Evolutionary conservation across 2,888 invertebrate genomes (phyloP).

Genomic region (Clivina fossor): DNA sequence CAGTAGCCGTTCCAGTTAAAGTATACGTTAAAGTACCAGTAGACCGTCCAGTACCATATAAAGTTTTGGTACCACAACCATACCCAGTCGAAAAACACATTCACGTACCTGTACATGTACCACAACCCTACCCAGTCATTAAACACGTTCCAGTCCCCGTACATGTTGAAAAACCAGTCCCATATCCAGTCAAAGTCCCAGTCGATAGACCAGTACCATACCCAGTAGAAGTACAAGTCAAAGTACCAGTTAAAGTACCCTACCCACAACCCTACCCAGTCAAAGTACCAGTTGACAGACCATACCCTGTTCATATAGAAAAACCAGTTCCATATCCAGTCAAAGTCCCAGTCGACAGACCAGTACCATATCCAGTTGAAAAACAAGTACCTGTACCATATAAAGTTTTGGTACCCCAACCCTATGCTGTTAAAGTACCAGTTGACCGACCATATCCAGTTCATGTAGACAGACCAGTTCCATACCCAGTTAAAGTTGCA

Average conservation of each 20-base stretch:
- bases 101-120: conserved; percentile 62
- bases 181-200: conserved; percentile 71
- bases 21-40: conserved; percentile 73
- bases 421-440: conserved; percentile 58
- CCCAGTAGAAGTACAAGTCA: conserved; percentile 75
- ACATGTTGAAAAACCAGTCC: conserved; percentile 57
- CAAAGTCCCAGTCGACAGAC: conserved; percentile 60
- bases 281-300: conserved; percentile 69
- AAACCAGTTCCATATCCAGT: conserved; percentile 67
- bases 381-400: conserved; percentile 66
- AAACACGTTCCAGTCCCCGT: conserved; percentile 60
- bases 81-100: conserved; percentile 78
- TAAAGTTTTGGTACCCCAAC: conserved; percentile 59
- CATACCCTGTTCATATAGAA: conserved; percentile 70
- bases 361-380: conserved; percentile 63
- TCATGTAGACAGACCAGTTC: conserved; percentile 62
- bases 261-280: conserved; percentile 77
- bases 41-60: conserved; percentile 77
- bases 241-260: conserved; percentile 73
- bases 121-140: conserved; percentile 66
- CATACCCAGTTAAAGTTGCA: conserved; percentile 67
- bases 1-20: conserved; percentile 68
- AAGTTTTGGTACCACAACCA: conserved; percentile 76
- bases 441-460: conserved; percentile 69
- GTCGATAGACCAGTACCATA: conserved; percentile 70